Base-by-base conservation (phyloP, 2,113 vertebrate genomes). In the Pontoporia blainvillei region DNA sequence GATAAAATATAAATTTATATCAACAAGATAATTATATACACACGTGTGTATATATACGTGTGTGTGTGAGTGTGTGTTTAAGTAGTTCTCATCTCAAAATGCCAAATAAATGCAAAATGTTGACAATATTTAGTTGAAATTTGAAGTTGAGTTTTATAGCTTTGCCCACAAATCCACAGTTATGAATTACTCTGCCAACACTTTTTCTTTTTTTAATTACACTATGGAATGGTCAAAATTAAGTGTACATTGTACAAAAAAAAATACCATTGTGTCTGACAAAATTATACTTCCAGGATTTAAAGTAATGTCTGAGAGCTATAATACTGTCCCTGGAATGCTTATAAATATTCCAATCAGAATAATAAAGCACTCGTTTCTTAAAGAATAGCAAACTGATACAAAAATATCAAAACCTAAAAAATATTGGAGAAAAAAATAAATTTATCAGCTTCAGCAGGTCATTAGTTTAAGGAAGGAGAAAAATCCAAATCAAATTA, bases 401-500 rank as follows among this genome's bases (percentile, higher is more conserved):
- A 89, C 12, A 79, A 89, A 34, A 84, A 94, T 49, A 78, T 49
- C 15, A 69, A 79, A 88, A 59, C 21, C 21, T 84, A 66, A 21
- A 93, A 88, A 79, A 34, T 72, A 72, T 44, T 91, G 14, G 34
- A 46, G 36, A 66, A 92, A 82, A 82, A 82, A 91, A 72, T 49
- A 49, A 64, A 91, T 72, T 69, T 87, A 78, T 91, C 54, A 79
- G 21, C 46, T 15, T 31, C 17, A 66, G 52, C 84, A 92, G 39
- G 39, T 92, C 64, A 72, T 73, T 91, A 91, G 62, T 88, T 84
- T 27, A 67, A 97, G n/a, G 69, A 87, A 72, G n/a, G 27, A 78
- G 52, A 76, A 86, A 76, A 72, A 59, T 66, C 67, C 29, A 91
- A 88, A 84, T 67, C 46, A 92, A 85, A 79, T 79, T 72, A 83